Base-by-base conservation (phyloP, 2,888 invertebrate species). In the Dexiosoma caninum region DNA sequence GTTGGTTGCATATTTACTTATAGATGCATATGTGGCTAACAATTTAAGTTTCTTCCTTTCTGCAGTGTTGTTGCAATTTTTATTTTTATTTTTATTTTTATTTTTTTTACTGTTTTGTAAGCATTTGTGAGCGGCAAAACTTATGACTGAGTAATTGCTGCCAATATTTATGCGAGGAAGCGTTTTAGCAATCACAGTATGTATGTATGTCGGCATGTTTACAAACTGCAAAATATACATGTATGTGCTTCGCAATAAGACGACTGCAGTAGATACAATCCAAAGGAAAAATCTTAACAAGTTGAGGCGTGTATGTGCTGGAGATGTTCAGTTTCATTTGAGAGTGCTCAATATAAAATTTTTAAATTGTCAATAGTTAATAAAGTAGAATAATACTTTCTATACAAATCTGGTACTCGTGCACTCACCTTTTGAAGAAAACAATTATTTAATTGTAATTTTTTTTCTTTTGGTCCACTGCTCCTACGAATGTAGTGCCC, bases 101-200 rank as follows among this genome's bases (percentile, higher is more conserved):
- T 27, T 27, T 44, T 76, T n/a, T 77, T 35, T 23, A 21, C 16
- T 42, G 21, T 55, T 35, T 44, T 42, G 16, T 37, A 32, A 27
- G 55, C 46, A 46, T 77, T 55, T 74, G 57, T 64, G 84, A 83
- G 85, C 87, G 85, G 86, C 87, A 86, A 86, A 74, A 86, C 88
- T 87, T 88, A 88, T 88, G 87, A 87, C 88, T 88, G 87, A 88
- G 87, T 88, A 88, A 88, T 88, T 88, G 88, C 88, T 87, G 88
- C 83, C 84, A 88, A 88, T 88, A 88, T 88, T 88, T 88, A 88
- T 88, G 88, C 88, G 88, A 88, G 87, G 88, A 88, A 88, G 88
- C 88, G 87, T 88, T 86, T 85, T 85, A 84, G 84, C 85, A 79
- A 83, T 85, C 82, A 83, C 30, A n/a, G 37, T 55, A 81, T 83